A percentile compares a stretch with the other conserved stretches of the same genome.
Conservation (phyloP, 2,797 vertebrate species). For the Gephyroberyx darwinii region DNA sequence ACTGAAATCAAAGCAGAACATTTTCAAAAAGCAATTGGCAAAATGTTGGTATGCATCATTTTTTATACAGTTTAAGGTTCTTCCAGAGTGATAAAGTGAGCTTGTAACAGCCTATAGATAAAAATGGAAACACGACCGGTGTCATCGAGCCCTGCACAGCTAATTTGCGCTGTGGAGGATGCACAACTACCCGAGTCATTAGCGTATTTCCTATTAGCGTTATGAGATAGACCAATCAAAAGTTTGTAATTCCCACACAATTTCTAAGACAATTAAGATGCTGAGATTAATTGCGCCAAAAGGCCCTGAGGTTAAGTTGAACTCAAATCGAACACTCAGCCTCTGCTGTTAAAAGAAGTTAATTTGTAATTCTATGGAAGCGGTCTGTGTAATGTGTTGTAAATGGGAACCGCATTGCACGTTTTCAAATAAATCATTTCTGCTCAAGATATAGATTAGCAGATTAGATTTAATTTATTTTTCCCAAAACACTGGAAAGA, state of each 20-base stretch:
- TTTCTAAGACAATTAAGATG: constrained; percentile 48
- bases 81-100: neutral
- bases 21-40: too few species aligned
- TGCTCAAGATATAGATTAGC: constrained; percentile 18
- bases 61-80: neutral
- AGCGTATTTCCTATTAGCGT: constrained; percentile 26
- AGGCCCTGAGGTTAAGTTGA: constrained; percentile 33
- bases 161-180: constrained; percentile 8
- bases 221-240: constrained; percentile 39
- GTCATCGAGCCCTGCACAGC: constrained; percentile 1
- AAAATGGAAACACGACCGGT: constrained; percentile 7
- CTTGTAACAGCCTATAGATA: neutral
- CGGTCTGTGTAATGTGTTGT: neutral
- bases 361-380: constrained; percentile 28
- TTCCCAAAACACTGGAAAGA: constrained; percentile 7
- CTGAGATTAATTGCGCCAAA: constrained; percentile 43
- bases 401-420: neutral
- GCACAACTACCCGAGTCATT: constrained; percentile 5
- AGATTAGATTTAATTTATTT: constrained; percentile 16
- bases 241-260: constrained; percentile 38
- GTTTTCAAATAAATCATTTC: neutral
- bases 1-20: neutral
- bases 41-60: neutral
- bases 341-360: constrained; percentile 13
- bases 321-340: neutral